These are phyloP conservation scores for Apamea epomidion DNA, from an alignment of 2,888 invertebrate genomes.

Conservation along the genomic window DNA sequence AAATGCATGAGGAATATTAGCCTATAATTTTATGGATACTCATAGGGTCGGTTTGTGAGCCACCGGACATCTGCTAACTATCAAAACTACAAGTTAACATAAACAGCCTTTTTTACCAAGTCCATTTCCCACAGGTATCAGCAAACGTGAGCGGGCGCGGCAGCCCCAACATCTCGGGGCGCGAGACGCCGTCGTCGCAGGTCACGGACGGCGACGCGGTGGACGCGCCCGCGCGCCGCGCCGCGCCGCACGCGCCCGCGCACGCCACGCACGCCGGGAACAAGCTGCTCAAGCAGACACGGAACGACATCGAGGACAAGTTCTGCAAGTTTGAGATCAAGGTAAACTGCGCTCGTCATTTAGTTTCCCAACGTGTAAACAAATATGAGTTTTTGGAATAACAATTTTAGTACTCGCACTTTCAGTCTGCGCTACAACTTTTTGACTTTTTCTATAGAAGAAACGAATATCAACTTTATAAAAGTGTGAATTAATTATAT, in stretches of 20 bases:
- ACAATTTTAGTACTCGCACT: rapidly evolving
- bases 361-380: not conserved
- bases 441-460: not conserved
- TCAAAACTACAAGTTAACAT: no score
- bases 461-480: no score
- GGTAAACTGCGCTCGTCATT: constrained; percentile 61
- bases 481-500: no score
- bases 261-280: constrained; percentile 83
- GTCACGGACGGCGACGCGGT: constrained; percentile 94
- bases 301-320: constrained; percentile 99
- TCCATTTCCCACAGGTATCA: constrained; percentile 88
- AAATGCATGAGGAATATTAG: no score
- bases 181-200: constrained; percentile 99
- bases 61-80: no score
- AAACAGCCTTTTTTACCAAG: not conserved
- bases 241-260: constrained; percentile 78
- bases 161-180: constrained; percentile 98
- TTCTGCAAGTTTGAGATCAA: constrained; percentile 99
- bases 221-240: constrained; percentile 83
- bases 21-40: no score
- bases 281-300: constrained; percentile 94
- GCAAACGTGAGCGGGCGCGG: constrained; percentile 98
- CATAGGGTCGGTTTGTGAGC: no score
- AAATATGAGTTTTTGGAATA: not conserved
- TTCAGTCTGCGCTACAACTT: not conserved